Conservation (phyloP, 2,797 vertebrate species). For the Myotis myotis region DNA sequence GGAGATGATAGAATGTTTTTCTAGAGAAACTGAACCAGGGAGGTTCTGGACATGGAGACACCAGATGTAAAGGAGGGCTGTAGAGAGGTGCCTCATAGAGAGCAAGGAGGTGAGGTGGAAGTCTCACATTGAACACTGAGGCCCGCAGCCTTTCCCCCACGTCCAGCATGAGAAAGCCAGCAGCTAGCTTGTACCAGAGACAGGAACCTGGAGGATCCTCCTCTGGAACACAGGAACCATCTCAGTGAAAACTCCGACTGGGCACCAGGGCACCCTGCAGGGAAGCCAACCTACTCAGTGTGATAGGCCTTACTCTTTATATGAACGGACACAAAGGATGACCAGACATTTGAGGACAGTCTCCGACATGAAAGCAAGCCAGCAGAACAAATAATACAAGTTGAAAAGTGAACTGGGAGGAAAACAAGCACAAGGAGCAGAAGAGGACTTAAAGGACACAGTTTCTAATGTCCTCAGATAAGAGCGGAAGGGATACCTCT, state of each 20-base stretch:
- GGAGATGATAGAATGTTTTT: constrained; percentile 17
- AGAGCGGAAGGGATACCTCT: background rate
- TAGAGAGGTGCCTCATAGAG: background rate
- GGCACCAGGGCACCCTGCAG: background rate
- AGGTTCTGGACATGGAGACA: background rate
- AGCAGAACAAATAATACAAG: constrained; percentile 1
- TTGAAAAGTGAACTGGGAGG: constrained; percentile 31
- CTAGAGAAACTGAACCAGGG: background rate
- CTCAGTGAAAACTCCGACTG: background rate
- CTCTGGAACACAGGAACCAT: background rate
- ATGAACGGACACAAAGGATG: background rate
- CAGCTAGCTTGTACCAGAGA: background rate
- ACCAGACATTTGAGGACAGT: constrained; percentile 5
- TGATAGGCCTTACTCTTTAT: background rate
- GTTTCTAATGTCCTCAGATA: background rate
- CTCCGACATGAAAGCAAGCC: constrained; percentile 5
- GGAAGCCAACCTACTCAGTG: background rate
- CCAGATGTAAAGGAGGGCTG: background rate
- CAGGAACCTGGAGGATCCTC: background rate
- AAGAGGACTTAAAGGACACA: background rate
- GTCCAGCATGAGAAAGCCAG: background rate
- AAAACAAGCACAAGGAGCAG: background rate
- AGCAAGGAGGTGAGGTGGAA: background rate
- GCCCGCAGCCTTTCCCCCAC: background rate
- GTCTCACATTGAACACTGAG: background rate